Conservation (phyloP, 2,113 vertebrate genomes). For the Campylorhamphus procurvoides region DNA sequence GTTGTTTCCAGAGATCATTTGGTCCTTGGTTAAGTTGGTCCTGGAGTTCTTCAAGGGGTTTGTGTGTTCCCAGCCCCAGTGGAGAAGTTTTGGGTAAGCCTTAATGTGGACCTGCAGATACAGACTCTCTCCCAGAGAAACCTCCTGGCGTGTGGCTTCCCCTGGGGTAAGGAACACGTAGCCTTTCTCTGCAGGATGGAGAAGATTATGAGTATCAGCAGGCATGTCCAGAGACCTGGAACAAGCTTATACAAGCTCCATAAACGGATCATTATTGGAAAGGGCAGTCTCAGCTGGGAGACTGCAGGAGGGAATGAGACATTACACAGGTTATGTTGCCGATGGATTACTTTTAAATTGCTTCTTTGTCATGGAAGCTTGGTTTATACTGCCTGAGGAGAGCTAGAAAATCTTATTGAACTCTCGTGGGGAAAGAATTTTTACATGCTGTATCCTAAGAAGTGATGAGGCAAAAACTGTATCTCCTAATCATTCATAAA, state of each 20-base stretch:
- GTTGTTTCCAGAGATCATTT: conserved; percentile 33
- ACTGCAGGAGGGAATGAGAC: background rate
- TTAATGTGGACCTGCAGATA: conserved; percentile 80
- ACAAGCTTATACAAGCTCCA: background rate
- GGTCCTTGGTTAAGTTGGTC: rapidly evolving
- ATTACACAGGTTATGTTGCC: background rate
- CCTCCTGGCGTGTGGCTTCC: conserved; percentile 74
- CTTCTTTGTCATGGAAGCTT: background rate
- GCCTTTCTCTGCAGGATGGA: conserved; percentile 79
- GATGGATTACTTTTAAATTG: background rate
- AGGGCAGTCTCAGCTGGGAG: background rate
- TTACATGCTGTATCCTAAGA: background rate
- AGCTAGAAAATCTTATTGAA: background rate
- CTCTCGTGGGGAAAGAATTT: background rate
- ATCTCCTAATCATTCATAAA: background rate
- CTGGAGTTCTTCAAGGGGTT: conserved; percentile 32
- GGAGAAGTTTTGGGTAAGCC: conserved; percentile 83
- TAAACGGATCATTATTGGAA: background rate
- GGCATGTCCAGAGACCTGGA: background rate
- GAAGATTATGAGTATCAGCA: background rate
- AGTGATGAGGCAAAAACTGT: background rate
- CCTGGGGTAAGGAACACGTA: conserved; percentile 81
- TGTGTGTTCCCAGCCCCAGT: conserved; percentile 76
- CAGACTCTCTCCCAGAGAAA: conserved; percentile 78
- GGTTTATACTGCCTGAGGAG: background rate